Base-by-base conservation (phyloP, 2,888 invertebrate species). In the Philaethria dido region DNA sequence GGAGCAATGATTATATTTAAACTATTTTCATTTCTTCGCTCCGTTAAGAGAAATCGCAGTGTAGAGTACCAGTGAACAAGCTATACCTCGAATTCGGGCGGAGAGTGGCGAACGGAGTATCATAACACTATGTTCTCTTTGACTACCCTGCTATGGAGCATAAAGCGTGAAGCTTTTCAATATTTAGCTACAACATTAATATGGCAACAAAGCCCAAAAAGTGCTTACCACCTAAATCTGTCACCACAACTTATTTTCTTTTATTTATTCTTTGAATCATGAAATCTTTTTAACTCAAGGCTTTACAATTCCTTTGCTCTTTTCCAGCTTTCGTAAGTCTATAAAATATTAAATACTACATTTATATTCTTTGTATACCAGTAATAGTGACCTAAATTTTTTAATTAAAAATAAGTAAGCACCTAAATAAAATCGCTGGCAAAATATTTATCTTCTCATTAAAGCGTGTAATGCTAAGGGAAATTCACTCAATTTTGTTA, bases 381-480 rank as follows among this genome's bases (percentile, higher is more conserved):
- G 29, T 16, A 13, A 11, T 9, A n/a, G 11, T 25, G 50, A 29
- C 29, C 29, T 29, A 50, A 29, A 33, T 52, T 33, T 39, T 29
- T 33, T 52, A 13, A 52, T 52, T 52, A 52, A 52, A 33, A 33
- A 52, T 33, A 33, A 33, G 52, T 52, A 33, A 33, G 29, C 11
- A n/a, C 11, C 1, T 29, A 29, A 29, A 52, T 52, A 33, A 16
- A 50, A 29, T 50, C 1, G 11, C 50, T 3, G 29, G 29, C 16
- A 14, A 50, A 29, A 29, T 16, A 29, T 52, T 29, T 52, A 29
- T 29, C 8, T 8, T 29, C n/a, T 29, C 50, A 29, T 29, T 29
- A 22, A 20, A 55, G 36, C 9, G 11, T n/a, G 39, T 57, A 42
- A 42, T 42, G 5, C 42, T 13, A 57, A 42, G 3, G 16, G 16